Base-by-base conservation (phyloP, 2,888 invertebrate species). In the Beris chalybata region DNA sequence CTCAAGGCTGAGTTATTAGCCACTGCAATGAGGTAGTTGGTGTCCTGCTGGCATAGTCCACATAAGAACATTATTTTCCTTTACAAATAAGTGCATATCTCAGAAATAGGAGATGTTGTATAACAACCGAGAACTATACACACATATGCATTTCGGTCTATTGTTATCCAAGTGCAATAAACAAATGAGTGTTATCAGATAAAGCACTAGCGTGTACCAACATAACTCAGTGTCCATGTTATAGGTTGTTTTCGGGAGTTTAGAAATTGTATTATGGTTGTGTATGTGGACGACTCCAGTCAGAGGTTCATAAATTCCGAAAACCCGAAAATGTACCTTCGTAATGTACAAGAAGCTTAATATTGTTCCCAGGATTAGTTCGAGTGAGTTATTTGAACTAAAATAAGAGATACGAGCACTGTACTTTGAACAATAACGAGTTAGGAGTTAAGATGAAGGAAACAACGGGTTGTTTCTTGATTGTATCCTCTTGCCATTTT, bases 331-430 rank as follows among this genome's bases (percentile, higher is more conserved):
- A 68, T 64, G 58, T 66, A 68, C 56, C 47, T 54, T 58, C 54
- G 48, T 59, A 57, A 68, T 57, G 58, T 66, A 69, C 69, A 69
- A 69, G 69, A 66, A 69, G 66, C 69, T 69, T 66, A 69, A 69
- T 69, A 69, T 69, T 69, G 69, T 69, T 69, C 64, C 64, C 66
- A 61, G 69, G 64, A 66, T 69, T 69, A 69, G 64, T 66, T 66
- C 66, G 50, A 56, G 56, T 69, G 59, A 69, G 48, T 69, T 69
- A 69, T 69, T 64, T 69, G 54, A 57, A 48, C 48, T 64, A 58
- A 58, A 66, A 64, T 66, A 66, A 68, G 52, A 65, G 68, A 66
- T 68, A 65, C 52, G 53, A 38, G 22, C 22, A 22, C 22, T 22
- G 22, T 22, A 22, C 22, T 22, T 22, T 38, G 38, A 38, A 9